phyloP scores from a whole-genome alignment of 2,797 vertebrate genomes.

The Telmatherina bonti region DNA sequence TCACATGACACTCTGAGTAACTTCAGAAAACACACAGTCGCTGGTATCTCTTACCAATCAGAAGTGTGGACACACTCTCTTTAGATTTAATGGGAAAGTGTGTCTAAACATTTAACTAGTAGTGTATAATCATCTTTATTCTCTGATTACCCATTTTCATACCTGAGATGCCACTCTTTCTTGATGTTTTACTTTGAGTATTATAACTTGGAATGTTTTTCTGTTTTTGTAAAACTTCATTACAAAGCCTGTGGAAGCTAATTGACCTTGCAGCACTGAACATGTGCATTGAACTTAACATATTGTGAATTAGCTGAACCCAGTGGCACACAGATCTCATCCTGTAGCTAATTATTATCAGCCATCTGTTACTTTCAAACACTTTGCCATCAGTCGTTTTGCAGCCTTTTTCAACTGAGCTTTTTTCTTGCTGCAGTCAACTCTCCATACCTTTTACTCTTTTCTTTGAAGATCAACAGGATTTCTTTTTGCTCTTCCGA shows the following conservation, averaged over 20 bases:
- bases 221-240: neutral
- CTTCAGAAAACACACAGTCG: neutral
- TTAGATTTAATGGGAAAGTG: too few species aligned
- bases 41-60: too few species aligned
- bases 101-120: too few species aligned
- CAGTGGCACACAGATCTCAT: conserved; percentile 58
- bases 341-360: conserved; percentile 68
- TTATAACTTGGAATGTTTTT: neutral
- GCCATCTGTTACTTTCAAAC: conserved; percentile 65
- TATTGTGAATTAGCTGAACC: conserved; percentile 60
- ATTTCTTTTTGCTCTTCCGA: neutral
- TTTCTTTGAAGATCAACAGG: neutral
- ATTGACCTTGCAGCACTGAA: conserved; percentile 65
- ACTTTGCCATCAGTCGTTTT: conserved; percentile 39
- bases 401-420: conserved; percentile 25
- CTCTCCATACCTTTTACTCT: neutral
- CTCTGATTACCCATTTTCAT: neutral
- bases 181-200: neutral
- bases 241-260: conserved; percentile 29
- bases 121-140: neutral
- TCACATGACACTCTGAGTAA: too few species aligned
- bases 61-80: too few species aligned
- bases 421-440: conserved; percentile 7
- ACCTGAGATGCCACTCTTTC: neutral
- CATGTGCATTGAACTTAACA: conserved; percentile 48